Percentiles rank a stretch among this genome's conserved stretches.
Evolutionary conservation across 2,888 invertebrate genomes (phyloP).

Genomic region (Syrphus vitripennis): DNA sequence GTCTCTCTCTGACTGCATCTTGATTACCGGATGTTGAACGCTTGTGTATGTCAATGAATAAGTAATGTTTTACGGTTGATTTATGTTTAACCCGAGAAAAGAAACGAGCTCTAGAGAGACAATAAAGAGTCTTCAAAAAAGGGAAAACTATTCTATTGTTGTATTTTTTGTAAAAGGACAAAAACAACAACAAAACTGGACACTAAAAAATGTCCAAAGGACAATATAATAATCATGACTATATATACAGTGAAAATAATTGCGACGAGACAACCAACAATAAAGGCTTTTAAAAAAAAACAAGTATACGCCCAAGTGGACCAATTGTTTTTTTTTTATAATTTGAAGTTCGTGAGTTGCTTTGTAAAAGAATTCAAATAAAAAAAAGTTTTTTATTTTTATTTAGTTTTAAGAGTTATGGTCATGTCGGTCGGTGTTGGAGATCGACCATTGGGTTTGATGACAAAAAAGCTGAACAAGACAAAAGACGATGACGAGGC

Average conservation of each 20-base stretch:
- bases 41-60: conserved; percentile 35
- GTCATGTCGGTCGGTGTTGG: neutral
- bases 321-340: conserved; percentile 17
- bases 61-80: conserved; percentile 41
- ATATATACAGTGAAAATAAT: conserved; percentile 17
- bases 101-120: neutral
- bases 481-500: neutral
- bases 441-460: neutral
- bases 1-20: neutral
- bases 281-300: neutral
- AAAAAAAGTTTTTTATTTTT: neutral
- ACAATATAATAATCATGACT: neutral
- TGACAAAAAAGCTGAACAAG: neutral
- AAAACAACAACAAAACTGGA: neutral
- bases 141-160: neutral
- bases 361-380: neutral
- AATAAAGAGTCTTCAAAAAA: neutral
- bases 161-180: neutral
- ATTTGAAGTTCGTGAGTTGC: neutral
- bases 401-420: neutral
- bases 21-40: conserved; percentile 42
- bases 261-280: conserved; percentile 49
- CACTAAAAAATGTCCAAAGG: neutral
- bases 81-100: conserved; percentile 33
- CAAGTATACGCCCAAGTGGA: conserved; percentile 49